phyloP scores from a whole-genome alignment of 1,140 invertebrate species.

The Danaus melanippus region DNA sequence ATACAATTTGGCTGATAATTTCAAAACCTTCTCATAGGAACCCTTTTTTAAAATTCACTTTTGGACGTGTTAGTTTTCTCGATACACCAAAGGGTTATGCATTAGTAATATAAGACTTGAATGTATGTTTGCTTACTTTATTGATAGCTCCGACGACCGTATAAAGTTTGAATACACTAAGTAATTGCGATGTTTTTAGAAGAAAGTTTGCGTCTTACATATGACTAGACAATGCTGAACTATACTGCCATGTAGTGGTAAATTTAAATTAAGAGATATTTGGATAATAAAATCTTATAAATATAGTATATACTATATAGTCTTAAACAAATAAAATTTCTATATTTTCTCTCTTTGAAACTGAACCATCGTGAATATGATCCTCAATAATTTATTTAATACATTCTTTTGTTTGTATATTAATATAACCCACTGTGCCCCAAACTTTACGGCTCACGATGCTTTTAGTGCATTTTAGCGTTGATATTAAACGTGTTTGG shows the following conservation, averaged over 20 bases:
- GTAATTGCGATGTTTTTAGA: neutral
- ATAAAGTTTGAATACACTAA: constrained; percentile 17
- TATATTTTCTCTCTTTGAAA: too few relatives aligned
- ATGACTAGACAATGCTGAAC: too few relatives aligned
- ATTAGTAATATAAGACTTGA: constrained; percentile 49
- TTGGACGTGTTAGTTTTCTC: constrained; percentile 5
- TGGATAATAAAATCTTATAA: too few relatives aligned
- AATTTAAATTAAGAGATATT: too few relatives aligned
- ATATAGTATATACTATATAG: neutral
- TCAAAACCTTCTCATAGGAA: too few relatives aligned
- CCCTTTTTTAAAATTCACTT: too few relatives aligned
- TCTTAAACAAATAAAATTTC: neutral
- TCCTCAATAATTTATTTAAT: too few relatives aligned
- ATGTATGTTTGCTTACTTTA: constrained; percentile 44
- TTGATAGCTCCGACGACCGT: constrained; percentile 32
- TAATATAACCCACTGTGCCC: constrained; percentile 11
- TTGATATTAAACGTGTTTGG: constrained; percentile 31
- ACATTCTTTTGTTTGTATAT: too few relatives aligned
- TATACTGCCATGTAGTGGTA: too few relatives aligned
- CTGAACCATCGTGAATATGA: too few relatives aligned
- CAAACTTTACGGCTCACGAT: constrained; percentile 19
- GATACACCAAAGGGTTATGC: constrained; percentile 31
- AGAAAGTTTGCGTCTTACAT: too few relatives aligned
- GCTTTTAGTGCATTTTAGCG: constrained; percentile 43
- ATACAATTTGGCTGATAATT: too few relatives aligned